These are phyloP conservation scores for Trematocara stigmaticum DNA, from an alignment of 2,113 vertebrate genomes.

Conservation along the genomic window DNA sequence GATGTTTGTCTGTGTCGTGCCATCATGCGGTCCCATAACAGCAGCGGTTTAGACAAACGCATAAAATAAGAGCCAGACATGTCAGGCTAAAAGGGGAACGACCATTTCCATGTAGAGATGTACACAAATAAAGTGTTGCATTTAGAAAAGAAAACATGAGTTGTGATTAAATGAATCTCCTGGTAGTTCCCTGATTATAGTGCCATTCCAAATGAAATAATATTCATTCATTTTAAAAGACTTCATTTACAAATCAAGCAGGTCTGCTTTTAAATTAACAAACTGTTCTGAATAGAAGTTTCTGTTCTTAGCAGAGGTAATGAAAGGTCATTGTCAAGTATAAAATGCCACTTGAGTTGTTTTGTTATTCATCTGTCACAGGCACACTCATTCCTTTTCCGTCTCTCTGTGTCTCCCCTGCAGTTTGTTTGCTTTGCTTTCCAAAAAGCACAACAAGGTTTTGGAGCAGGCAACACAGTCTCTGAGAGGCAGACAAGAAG, in stretches of 20 bases:
- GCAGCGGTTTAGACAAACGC: background rate
- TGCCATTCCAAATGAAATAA: background rate
- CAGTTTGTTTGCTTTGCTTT: conserved; percentile 96
- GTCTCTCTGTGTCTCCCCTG: conserved; percentile 13
- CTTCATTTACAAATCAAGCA: conserved; percentile 18
- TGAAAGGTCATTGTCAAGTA: background rate
- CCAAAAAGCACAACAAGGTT: conserved; percentile 99
- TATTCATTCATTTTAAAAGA: background rate
- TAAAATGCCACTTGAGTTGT: background rate
- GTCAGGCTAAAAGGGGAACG: background rate
- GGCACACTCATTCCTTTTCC: background rate
- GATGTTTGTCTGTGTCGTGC: conserved; percentile 6
- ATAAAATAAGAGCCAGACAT: background rate
- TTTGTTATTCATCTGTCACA: background rate
- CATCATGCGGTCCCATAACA: background rate
- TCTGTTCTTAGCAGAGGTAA: background rate
- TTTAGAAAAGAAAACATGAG: background rate
- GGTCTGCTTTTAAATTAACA: background rate
- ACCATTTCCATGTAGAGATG: background rate
- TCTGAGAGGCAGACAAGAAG: conserved; percentile 79
- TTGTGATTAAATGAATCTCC: background rate
- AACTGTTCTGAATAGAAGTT: background rate
- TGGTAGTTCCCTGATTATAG: background rate
- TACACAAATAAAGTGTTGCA: background rate
- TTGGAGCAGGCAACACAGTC: conserved; percentile 97